Base-by-base conservation (phyloP, 2,797 vertebrate species). In the Petrocephalus sullivani region DNA sequence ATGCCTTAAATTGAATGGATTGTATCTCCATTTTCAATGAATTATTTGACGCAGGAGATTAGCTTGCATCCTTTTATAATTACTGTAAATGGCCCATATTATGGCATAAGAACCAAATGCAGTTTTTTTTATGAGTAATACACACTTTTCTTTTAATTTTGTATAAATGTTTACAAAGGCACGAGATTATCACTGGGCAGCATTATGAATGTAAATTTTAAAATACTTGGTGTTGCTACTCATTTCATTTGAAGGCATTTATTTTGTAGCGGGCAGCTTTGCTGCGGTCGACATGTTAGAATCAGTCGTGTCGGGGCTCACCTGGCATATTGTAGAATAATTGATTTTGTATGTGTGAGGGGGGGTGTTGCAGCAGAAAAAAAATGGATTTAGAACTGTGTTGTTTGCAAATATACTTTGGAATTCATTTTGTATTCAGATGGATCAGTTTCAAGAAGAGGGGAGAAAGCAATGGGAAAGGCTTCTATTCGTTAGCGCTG, bases 121-220 rank as follows among this genome's bases (percentile, higher is more conserved):
- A 85, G 58, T 7, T 85, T 56, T 33, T 85, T 16, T 28, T 57
- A 16, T 28, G 7, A 85, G 23, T 58, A 14, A 28, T 56, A 41
- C 41, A 61, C 12, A 14, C 12, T 85, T 84, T 53, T 53, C 23
- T 87, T 23, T 33, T 54, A 58, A 41, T 88, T 71, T 88, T 85
- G 33, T 89, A 83, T 82, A 86, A 19, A 89, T 89, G 90, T 92
- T 92, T 92, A 92, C 90, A 91, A 88, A 49, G 88, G 85, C 90
- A 89, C 58, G 89, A 92, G 89, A 92, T 92, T 90, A 91, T 92
- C 92, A 93, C 91, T 92, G 90, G 90, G 92, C 93, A 93, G 92
- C 93, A 89, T 90, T 91, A 91, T 93, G 92, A 93, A 93, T 93
- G 92, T 93, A 93, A 91, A 89, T 90, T 90, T 89, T 90, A 19